These are phyloP conservation scores for Atta colombica DNA, from an alignment of 1,140 invertebrate genomes.

Conservation along the genomic window DNA sequence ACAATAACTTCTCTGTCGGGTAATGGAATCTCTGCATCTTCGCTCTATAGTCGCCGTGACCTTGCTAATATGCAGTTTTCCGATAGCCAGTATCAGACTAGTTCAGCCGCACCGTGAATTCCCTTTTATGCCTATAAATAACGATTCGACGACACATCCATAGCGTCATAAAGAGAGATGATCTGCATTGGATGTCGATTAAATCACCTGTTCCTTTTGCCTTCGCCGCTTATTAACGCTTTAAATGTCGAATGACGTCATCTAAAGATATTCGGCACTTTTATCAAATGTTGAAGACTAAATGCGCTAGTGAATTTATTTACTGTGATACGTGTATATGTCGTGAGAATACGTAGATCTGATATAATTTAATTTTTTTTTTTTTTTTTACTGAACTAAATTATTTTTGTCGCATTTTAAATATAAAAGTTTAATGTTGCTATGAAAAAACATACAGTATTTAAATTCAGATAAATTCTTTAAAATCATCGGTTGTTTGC, in stretches of 20 bases:
- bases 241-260: slow-evolving; percentile 59
- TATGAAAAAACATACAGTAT: not conserved
- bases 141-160: slow-evolving; percentile 73
- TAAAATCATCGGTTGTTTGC: not conserved
- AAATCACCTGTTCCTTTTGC: slow-evolving; percentile 58
- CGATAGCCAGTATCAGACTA: slow-evolving; percentile 83
- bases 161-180: slow-evolving; percentile 58
- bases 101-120: slow-evolving; percentile 82
- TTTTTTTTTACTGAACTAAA: not conserved
- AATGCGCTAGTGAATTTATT: slow-evolving; percentile 29
- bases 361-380: not conserved
- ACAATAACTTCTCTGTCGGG: slow-evolving; percentile 35
- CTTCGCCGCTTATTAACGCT: slow-evolving; percentile 41
- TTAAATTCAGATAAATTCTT: not conserved
- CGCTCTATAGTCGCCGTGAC: slow-evolving; percentile 67
- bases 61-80: slow-evolving; percentile 83
- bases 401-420: not conserved
- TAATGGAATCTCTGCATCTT: slow-evolving; percentile 59
- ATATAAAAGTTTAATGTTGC: not conserved
- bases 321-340: no score
- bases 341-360: not conserved
- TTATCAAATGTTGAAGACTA: not conserved
- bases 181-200: slow-evolving; percentile 40
- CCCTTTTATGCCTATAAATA: slow-evolving; percentile 85
- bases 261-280: not conserved